These are phyloP conservation scores for Acropora yongei DNA, from an alignment of 64 coral and sea anemone genomes.

Conservation along the genomic window DNA sequence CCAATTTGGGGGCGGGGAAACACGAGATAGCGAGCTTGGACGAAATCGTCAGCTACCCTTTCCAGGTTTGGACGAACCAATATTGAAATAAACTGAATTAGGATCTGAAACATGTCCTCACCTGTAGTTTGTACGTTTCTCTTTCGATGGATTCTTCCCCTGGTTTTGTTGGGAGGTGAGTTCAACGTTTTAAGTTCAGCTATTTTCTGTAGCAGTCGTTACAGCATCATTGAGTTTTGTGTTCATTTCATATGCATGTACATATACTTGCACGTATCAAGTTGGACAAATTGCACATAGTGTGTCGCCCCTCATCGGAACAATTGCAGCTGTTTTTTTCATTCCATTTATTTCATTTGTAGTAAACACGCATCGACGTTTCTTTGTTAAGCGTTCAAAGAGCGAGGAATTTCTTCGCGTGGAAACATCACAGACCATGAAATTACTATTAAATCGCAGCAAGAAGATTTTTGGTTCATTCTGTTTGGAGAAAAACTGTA, in stretches of 20 bases:
- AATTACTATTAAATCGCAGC: background rate
- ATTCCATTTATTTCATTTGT: background rate
- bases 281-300: no score
- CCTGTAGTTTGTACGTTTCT: slow-evolving; percentile 54
- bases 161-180: slow-evolving; percentile 59
- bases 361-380: background rate
- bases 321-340: background rate
- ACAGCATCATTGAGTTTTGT: background rate
- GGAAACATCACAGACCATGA: background rate
- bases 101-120: slow-evolving; percentile 11
- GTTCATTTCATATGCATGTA: background rate
- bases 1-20: slow-evolving; percentile 18
- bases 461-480: no score
- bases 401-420: no score
- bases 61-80: background rate
- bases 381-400: background rate
- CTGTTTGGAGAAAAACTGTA: no score
- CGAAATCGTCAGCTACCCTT: background rate
- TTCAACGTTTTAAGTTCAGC: background rate
- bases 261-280: no score
- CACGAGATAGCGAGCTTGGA: background rate
- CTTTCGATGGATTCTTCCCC: slow-evolving; percentile 65
- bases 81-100: background rate
- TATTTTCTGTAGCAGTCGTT: background rate
- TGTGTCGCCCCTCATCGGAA: no score